Evolutionary conservation across 2,113 vertebrate genomes (phyloP).

Genomic region (Siniperca knerii): DNA sequence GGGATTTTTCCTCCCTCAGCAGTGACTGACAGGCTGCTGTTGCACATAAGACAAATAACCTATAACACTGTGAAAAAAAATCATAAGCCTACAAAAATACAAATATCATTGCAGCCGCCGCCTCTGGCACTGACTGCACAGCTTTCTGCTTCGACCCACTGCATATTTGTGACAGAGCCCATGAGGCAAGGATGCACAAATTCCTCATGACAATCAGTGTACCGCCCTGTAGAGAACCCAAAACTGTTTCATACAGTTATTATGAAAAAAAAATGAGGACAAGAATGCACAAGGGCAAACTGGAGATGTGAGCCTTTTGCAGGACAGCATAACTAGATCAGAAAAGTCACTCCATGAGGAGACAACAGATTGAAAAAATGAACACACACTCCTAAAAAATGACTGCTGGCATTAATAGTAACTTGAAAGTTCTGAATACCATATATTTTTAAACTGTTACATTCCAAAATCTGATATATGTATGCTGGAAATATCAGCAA

Average conservation of each 20-base stretch:
- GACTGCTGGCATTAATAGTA: not conserved
- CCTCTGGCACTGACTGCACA: not conserved
- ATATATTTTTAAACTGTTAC: not conserved
- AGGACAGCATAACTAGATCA: constrained; percentile 22
- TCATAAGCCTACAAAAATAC: not conserved
- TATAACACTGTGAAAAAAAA: not conserved
- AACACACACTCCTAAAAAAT: not conserved
- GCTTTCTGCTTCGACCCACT: constrained; percentile 35
- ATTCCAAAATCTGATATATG: not conserved
- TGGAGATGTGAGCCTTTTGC: constrained; percentile 39
- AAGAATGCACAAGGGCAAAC: constrained; percentile 50
- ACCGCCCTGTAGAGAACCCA: constrained; percentile 20
- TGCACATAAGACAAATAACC: constrained; percentile 14
- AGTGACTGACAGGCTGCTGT: constrained; percentile 30
- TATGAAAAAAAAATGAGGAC: constrained; percentile 35
- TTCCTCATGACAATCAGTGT: constrained; percentile 42
- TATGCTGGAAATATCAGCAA: not conserved
- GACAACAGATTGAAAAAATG: not conserved
- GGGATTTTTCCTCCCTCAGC: constrained; percentile 40
- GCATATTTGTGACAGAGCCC: constrained; percentile 63
- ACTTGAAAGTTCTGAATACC: not conserved
- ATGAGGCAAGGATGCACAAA: constrained; percentile 41
- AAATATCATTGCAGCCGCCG: not conserved
- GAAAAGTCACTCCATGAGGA: constrained; percentile 18
- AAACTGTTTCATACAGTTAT: constrained; percentile 39